Evolutionary conservation across 1,140 invertebrate species (phyloP).

Genomic region (Calephelis virginiensis): DNA sequence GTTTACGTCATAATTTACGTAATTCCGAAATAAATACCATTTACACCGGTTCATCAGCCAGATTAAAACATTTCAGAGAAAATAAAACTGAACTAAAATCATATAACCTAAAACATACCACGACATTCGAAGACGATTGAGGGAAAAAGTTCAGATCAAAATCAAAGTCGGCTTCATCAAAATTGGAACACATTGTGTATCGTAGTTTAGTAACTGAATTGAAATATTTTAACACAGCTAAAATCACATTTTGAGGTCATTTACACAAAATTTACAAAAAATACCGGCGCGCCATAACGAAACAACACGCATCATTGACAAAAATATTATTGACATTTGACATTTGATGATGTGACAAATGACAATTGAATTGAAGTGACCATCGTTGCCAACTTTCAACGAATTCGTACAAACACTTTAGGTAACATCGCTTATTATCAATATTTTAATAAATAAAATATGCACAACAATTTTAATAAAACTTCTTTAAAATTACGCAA

Average conservation of each 20-base stretch:
- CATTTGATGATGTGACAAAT: background rate
- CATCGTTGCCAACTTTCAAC: too few relatives aligned
- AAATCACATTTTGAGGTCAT: slow-evolving; percentile 21
- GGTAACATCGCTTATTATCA: too few relatives aligned
- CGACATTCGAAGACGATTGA: slow-evolving; percentile 34
- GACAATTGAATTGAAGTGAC: too few relatives aligned
- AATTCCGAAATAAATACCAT: too few relatives aligned
- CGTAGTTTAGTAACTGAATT: background rate
- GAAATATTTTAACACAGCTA: background rate
- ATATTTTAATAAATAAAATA: too few relatives aligned
- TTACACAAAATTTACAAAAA: slow-evolving; percentile 30
- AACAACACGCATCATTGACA: slow-evolving; percentile 13
- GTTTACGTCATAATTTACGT: too few relatives aligned
- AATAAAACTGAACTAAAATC: background rate
- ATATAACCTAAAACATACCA: slow-evolving; percentile 49
- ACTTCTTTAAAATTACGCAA: too few relatives aligned
- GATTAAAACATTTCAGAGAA: background rate
- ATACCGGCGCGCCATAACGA: slow-evolving; percentile 41
- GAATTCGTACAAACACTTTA: too few relatives aligned
- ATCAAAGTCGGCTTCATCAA: slow-evolving; percentile 44
- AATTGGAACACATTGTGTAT: slow-evolving; percentile 41
- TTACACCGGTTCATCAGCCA: background rate
- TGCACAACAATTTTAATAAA: too few relatives aligned
- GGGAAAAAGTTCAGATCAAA: slow-evolving; percentile 56
- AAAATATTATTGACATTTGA: background rate